Evolutionary conservation across 1,140 invertebrate species (phyloP), one percentile per base, ranked within the genome.

Genomic region (Andricus grossulariae): DNA sequence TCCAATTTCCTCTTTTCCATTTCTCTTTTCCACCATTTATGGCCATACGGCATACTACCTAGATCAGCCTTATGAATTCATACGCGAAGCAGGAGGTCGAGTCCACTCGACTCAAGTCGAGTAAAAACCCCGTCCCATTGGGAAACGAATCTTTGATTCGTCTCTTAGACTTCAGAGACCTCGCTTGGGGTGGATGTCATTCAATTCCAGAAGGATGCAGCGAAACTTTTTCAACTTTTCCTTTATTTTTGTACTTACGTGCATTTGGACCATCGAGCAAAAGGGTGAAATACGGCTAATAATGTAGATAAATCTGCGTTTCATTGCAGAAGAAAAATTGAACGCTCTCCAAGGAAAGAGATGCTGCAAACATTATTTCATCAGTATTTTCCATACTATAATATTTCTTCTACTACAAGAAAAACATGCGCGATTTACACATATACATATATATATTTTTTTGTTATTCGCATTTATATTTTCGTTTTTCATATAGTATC

Each of bases 161-260:
- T 66, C 32, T 66, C 32, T 16, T 2, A 39, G 60, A 1, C 13
- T 16, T 5, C 32, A 66, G 25, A 66, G 60, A 39, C 32, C 0
- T 66, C 60, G 13, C 60, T 39, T 66, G 60, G 25, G 60, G 60
- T 66, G 32, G 15, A 45, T 66, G 60, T 66, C 25, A 66, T 66
- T 66, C 60, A 66, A 66, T 66, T 66, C 32, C 32, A 66, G 32
- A 66, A 66, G 15, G 60, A 66, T 32, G 12, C 15, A 10, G 25
- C 0, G 25, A 16, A 39, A 66, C 60, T 66, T 66, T 10, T 39
- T 32, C 39, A 66, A 66, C 57, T 39, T 66, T 55, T 66, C 57
- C 25, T 39, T 8, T 13, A 39, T 21, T 66, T 39, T 66, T 39
- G 15, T 39, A 7, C 15, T 39, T n/a, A 32, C 16, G 8, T 10